Base-by-base conservation (phyloP, 2,888 invertebrate species). In the Brenthis hecate region DNA sequence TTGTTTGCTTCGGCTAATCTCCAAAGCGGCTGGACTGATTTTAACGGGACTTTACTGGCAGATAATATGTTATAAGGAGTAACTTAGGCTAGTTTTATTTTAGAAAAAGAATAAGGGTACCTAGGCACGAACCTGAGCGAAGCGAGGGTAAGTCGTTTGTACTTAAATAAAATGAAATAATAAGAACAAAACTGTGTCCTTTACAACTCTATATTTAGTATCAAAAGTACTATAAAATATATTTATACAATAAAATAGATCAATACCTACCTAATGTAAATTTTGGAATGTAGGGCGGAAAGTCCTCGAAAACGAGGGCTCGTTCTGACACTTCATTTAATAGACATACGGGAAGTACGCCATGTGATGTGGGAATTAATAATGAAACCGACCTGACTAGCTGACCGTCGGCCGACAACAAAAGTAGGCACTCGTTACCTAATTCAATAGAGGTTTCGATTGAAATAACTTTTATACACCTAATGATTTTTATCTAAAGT, bases 351-450 rank as follows among this genome's bases (percentile, higher is more conserved):
- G 36, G 62, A 62, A 54, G 53, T 43, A 19, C 43, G 62, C 53
- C 54, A 62, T 62, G 53, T 62, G 62, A 62, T 43, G 62, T 36
- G 19, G 54, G 43, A 51, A 43, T 62, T 62, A 62, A 54, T 62
- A 62, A 62, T 62, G 62, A 62, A 62, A 53, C 43, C 62, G 62
- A 62, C 53, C 62, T 53, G 62, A 62, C 62, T 53, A 50, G 60
- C 60, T 60, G 62, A 53, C 62, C 53, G 53, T 62, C 43, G 62
- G 19, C 51, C 36, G 36, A 62, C 62, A 62, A 43, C 53, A 62
- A 62, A 62, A 43, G 53, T 62, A 36, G 36, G 36, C 36, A 51
- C 62, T 62, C 36, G 51, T 62, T 62, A 60, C 60, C 50, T 62
- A 53, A 62, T 62, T 53, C 53, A 43, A 62, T 36, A 14, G 32